These are phyloP conservation scores for Leptopilina boulardi DNA, from an alignment of 1,140 invertebrate species.

Conservation along the genomic window DNA sequence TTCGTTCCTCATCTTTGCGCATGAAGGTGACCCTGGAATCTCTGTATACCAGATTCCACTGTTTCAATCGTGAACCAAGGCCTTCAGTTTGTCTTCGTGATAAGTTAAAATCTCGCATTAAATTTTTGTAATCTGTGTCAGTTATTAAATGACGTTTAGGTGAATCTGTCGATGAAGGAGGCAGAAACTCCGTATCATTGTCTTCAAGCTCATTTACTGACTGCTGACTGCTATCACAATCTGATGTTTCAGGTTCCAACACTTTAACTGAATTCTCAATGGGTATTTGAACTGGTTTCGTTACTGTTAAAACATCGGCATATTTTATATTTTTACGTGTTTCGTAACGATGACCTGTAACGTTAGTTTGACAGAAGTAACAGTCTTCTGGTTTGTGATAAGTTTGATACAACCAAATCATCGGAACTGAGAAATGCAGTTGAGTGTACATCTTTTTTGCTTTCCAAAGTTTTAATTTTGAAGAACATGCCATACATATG, in stretches of 20 bases:
- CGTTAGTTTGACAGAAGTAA: not conserved
- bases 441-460: not conserved
- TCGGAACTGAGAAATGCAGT: not conserved
- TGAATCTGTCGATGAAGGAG: not conserved
- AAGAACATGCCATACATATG: not conserved
- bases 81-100: not conserved
- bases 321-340: not conserved
- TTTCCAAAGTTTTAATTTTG: not conserved
- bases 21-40: not conserved
- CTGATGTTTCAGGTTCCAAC: not conserved
- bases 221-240: not conserved
- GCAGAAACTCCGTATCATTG: not conserved
- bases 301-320: not conserved
- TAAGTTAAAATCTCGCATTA: not conserved
- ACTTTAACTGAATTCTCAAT: not conserved
- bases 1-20: conserved; percentile 44
- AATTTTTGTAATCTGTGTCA: not conserved
- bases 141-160: not conserved
- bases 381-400: not conserved
- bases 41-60: conserved; percentile 25
- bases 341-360: not conserved
- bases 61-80: conserved; percentile 20
- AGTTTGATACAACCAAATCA: not conserved
- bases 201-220: not conserved
- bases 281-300: not conserved